Conservation (phyloP, 2,113 vertebrate species). For the Prinia subflava region DNA sequence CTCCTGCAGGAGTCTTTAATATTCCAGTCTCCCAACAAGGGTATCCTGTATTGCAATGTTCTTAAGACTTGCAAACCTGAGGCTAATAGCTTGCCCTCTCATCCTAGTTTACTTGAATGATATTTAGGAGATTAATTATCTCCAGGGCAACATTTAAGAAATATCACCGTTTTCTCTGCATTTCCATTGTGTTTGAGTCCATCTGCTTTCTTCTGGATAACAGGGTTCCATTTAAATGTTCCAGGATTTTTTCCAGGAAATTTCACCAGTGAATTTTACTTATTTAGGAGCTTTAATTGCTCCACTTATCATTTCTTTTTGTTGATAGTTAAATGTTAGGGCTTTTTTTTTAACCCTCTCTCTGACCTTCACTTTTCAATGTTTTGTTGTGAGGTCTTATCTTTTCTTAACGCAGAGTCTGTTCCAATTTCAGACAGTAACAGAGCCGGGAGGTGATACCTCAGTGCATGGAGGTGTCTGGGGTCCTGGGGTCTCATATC, state of each 20-base stretch:
- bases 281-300: background rate
- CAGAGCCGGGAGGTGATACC: background rate
- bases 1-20: background rate
- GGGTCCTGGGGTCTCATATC: background rate
- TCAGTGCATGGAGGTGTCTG: background rate
- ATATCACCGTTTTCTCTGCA: background rate
- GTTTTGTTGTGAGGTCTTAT: background rate
- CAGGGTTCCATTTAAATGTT: background rate
- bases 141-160: background rate
- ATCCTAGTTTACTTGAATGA: background rate
- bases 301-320: background rate
- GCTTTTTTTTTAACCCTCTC: background rate
- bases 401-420: background rate
- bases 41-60: background rate
- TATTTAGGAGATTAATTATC: background rate
- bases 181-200: background rate
- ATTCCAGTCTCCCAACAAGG: background rate
- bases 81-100: background rate
- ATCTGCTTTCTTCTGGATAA: background rate
- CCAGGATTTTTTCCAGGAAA: background rate
- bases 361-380: background rate
- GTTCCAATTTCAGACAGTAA: background rate
- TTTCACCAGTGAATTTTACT: background rate
- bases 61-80: background rate
- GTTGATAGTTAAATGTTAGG: background rate